Evolutionary conservation across 2,113 vertebrate species (phyloP).

Genomic region (Columba janthina): DNA sequence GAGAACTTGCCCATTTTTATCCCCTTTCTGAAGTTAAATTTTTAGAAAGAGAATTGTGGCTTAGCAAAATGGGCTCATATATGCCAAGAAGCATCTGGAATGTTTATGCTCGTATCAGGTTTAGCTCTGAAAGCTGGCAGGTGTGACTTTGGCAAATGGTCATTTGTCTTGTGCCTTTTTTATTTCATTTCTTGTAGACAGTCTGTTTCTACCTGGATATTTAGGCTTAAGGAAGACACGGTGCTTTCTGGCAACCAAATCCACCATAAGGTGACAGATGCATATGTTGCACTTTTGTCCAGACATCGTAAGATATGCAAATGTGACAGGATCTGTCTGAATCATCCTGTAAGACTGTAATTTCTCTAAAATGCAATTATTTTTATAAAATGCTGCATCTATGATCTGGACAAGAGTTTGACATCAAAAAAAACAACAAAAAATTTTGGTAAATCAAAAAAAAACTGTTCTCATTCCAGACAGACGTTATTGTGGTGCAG

Average conservation of each 20-base stretch:
- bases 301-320: neutral
- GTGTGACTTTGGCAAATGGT: neutral
- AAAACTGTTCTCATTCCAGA: neutral
- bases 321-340: neutral
- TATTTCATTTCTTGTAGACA: neutral
- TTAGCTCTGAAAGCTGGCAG: neutral
- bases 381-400: neutral
- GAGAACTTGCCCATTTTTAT: neutral
- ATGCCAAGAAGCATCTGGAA: constrained; percentile 9
- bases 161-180: neutral
- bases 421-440: neutral
- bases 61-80: neutral
- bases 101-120: neutral
- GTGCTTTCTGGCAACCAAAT: neutral
- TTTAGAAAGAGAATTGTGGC: neutral
- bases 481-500: neutral
- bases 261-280: neutral
- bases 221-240: neutral
- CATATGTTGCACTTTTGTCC: neutral
- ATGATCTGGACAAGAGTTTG: neutral
- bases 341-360: neutral
- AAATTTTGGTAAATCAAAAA: neutral
- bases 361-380: neutral
- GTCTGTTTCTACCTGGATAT: neutral
- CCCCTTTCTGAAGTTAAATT: neutral